phyloP scores from a whole-genome alignment of 1,140 invertebrate genomes.

The Trichogramma pretiosum region DNA sequence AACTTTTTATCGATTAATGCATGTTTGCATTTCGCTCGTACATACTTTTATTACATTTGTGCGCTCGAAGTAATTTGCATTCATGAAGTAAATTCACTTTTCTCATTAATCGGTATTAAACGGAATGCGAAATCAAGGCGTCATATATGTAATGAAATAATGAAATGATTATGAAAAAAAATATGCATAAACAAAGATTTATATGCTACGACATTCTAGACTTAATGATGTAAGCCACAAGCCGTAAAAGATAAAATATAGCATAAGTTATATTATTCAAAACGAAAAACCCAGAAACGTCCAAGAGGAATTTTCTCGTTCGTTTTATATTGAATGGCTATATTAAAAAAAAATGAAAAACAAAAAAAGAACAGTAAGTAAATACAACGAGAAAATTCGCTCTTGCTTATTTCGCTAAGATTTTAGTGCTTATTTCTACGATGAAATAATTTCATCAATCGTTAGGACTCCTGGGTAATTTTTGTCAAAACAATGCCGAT shows the following conservation, averaged over 20 bases:
- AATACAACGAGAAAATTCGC: slow-evolving; percentile 8
- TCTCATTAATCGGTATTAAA: slow-evolving; percentile 16
- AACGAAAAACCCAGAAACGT: not conserved
- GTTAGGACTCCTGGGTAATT: slow-evolving; percentile 15
- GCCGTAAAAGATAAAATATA: slow-evolving; percentile 12
- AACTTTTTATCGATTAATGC: not conserved
- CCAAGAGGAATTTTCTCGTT: too few relatives aligned
- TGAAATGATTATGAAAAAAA: too few relatives aligned
- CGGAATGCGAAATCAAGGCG: too few relatives aligned
- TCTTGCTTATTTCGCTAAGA: slow-evolving; percentile 11
- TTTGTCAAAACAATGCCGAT: slow-evolving; percentile 1
- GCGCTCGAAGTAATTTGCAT: not conserved
- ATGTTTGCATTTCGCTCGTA: slow-evolving; percentile 9
- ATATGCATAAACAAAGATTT: too few relatives aligned
- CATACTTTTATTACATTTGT: not conserved
- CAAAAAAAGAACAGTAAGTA: not conserved
- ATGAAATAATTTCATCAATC: slow-evolving; percentile 9
- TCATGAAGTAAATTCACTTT: slow-evolving; percentile 4
- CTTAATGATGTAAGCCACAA: slow-evolving; percentile 16
- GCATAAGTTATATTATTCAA: not conserved
- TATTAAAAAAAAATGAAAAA: slow-evolving; percentile 3
- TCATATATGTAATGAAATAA: too few relatives aligned
- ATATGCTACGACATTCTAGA: slow-evolving; percentile 6
- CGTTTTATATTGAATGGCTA: not conserved
- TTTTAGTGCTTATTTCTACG: slow-evolving; percentile 19